Conservation (phyloP, 2,113 vertebrate genomes). For the Epinephelus lanceolatus region DNA sequence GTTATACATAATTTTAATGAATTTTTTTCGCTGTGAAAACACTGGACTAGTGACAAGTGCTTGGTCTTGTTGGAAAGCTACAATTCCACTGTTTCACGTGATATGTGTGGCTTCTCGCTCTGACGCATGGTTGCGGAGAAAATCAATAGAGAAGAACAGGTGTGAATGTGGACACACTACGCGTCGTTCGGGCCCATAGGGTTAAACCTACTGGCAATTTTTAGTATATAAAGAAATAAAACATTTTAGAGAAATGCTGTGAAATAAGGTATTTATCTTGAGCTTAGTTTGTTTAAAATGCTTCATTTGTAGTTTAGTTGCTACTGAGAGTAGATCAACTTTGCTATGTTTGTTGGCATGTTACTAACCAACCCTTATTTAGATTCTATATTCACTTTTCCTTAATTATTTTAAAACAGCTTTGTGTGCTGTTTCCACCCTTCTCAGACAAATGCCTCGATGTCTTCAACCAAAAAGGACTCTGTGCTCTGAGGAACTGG, state of each 20-base stretch:
- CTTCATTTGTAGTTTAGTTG: background rate
- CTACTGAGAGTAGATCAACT: background rate
- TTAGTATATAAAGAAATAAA: background rate
- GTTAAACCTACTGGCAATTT: background rate
- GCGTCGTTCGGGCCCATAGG: too few relatives aligned
- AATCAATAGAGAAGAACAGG: too few relatives aligned
- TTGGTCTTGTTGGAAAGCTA: too few relatives aligned
- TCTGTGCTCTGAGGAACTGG: slow-evolving; percentile 46
- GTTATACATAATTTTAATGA: too few relatives aligned
- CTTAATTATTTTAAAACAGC: too few relatives aligned
- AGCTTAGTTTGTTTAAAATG: background rate
- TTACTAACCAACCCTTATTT: background rate
- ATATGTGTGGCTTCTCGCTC: too few relatives aligned
- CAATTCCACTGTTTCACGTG: too few relatives aligned
- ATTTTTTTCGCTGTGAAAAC: too few relatives aligned
- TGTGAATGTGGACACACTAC: too few relatives aligned
- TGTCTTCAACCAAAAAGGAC: slow-evolving; percentile 82
- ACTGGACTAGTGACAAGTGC: too few relatives aligned
- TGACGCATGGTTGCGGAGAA: too few relatives aligned
- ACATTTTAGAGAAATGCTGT: background rate
- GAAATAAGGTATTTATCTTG: background rate
- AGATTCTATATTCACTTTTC: background rate
- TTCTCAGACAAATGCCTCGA: slow-evolving; percentile 94
- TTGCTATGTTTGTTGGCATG: background rate
- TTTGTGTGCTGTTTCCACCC: slow-evolving; percentile 45